phyloP scores from a whole-genome alignment of 1,140 invertebrate species.

The Mamestra configurata region DNA sequence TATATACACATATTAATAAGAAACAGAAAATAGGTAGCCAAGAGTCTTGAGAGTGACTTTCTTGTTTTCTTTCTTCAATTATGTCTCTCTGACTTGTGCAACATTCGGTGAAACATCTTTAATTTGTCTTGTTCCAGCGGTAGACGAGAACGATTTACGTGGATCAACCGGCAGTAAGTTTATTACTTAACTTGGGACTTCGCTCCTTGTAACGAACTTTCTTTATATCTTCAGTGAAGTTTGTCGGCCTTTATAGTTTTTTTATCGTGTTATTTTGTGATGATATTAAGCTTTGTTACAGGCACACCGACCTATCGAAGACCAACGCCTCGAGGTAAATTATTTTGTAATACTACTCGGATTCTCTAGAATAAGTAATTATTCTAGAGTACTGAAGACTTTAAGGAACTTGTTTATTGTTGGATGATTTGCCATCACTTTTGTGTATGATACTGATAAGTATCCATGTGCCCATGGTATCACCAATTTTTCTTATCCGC shows the following conservation, averaged over 20 bases:
- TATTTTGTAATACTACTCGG: background rate
- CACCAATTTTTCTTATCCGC: too few species aligned
- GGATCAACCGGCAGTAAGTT: conserved; percentile 67
- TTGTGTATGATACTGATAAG: too few species aligned
- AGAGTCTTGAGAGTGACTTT: too few species aligned
- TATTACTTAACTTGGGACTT: background rate
- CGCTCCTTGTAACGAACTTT: background rate
- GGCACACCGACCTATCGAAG: conserved; percentile 16
- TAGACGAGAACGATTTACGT: conserved; percentile 66
- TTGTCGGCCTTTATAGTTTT: background rate
- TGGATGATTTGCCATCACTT: too few species aligned
- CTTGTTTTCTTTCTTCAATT: too few species aligned
- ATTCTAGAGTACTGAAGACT: background rate
- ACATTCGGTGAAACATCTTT: background rate
- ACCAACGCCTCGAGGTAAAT: conserved; percentile 36
- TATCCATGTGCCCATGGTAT: too few species aligned
- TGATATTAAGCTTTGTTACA: conserved; percentile 21
- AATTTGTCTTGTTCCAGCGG: conserved; percentile 60
- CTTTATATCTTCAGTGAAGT: background rate
- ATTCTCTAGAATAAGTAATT: background rate
- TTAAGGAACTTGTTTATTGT: background rate
- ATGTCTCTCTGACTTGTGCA: background rate
- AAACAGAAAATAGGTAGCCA: too few species aligned
- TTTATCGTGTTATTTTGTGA: background rate
- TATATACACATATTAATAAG: too few species aligned